These are phyloP conservation scores for Nephotettix cincticeps DNA, from an alignment of 1,140 invertebrate species.

Conservation along the genomic window DNA sequence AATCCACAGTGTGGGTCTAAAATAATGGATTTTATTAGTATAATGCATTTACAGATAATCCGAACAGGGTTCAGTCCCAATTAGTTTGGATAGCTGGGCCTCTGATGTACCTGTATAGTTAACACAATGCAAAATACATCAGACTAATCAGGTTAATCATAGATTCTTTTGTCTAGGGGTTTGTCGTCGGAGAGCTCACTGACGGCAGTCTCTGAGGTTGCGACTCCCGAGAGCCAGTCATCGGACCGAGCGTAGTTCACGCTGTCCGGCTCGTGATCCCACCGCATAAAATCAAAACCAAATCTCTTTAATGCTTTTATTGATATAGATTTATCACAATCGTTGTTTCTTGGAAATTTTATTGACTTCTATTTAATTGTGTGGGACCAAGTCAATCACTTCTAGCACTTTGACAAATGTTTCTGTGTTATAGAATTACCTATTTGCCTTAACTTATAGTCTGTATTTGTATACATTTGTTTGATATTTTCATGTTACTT, in stretches of 20 bases:
- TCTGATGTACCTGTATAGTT: not conserved
- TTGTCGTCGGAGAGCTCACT: not conserved
- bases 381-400: not conserved
- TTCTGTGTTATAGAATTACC: not conserved
- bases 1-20: not conserved
- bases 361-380: not conserved
- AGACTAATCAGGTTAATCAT: not conserved
- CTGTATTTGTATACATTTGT: not conserved
- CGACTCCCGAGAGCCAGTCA: not conserved
- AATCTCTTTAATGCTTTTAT: constrained; percentile 7
- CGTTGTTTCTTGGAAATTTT: not conserved
- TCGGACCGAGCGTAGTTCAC: not conserved
- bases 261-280: not conserved
- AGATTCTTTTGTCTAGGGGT: not conserved
- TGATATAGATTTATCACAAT: not conserved
- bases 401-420: not conserved
- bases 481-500: not conserved
- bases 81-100: no score
- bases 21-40: no score
- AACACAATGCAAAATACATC: not conserved
- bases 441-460: not conserved
- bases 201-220: not conserved
- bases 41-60: no score
- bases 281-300: not conserved
- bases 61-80: no score